These are phyloP conservation scores for Brachionus asplanchnoidis DNA, from an alignment of 1,140 invertebrate genomes.

Conservation along the genomic window DNA sequence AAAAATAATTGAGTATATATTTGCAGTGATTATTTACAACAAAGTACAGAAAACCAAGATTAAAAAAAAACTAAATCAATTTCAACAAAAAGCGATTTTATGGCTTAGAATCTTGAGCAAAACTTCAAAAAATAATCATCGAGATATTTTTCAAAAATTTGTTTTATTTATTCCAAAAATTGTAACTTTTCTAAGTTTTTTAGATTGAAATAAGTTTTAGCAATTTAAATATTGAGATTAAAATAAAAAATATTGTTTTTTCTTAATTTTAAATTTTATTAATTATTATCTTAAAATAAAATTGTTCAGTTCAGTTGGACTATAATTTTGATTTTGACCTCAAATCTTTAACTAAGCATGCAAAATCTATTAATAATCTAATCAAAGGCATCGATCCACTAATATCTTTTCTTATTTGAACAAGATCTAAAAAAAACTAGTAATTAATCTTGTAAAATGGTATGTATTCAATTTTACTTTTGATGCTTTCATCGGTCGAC, in stretches of 20 bases:
- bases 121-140: background rate
- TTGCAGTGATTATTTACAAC: background rate
- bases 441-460: background rate
- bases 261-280: background rate
- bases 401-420: background rate
- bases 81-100: background rate
- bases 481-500: background rate
- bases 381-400: background rate
- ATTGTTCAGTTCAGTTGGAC: background rate
- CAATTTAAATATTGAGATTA: too few species aligned
- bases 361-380: background rate
- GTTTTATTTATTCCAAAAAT: too few species aligned
- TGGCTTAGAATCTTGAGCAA: background rate
- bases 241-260: background rate
- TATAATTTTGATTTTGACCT: background rate
- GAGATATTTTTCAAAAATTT: background rate
- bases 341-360: background rate
- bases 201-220: too few species aligned
- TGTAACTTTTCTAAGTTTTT: too few species aligned
- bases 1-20: background rate
- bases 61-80: background rate
- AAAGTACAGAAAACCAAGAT: background rate
- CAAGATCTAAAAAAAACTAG: background rate
- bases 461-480: background rate
- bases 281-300: too few species aligned